phyloP scores from a whole-genome alignment of 2,797 vertebrate genomes.

The Philypnodon macrostomus region DNA sequence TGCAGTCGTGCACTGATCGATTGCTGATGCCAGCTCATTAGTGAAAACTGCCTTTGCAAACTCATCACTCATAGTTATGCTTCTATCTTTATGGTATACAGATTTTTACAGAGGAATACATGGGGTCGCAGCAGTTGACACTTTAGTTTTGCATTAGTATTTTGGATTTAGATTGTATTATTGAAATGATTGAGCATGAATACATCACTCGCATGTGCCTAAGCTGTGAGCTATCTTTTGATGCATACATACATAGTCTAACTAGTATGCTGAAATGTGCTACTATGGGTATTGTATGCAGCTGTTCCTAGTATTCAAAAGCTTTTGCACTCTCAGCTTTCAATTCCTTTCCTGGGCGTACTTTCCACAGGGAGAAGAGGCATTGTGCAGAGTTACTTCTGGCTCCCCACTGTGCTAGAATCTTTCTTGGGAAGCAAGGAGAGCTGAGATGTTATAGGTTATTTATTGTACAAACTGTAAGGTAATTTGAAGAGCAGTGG shows the following conservation, averaged over 20 bases:
- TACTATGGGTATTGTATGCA: neutral
- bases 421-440: neutral
- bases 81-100: conserved; percentile 18
- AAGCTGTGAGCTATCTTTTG: neutral
- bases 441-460: no score
- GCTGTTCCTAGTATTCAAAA: neutral
- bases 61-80: conserved; percentile 39
- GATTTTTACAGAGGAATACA: conserved; percentile 7
- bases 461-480: no score
- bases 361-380: neutral
- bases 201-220: neutral
- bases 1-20: conserved; percentile 50
- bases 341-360: neutral
- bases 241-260: neutral
- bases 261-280: neutral
- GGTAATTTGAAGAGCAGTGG: no score
- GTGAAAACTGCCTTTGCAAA: conserved; percentile 43
- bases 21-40: conserved; percentile 67
- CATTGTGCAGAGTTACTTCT: neutral
- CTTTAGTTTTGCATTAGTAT: conserved; percentile 2
- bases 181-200: neutral
- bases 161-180: neutral
- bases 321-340: neutral
- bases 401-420: neutral
- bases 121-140: conserved; percentile 11